Base-by-base conservation (phyloP, 53 echinoderm and acorn worm species). In the Crossaster papposus region DNA sequence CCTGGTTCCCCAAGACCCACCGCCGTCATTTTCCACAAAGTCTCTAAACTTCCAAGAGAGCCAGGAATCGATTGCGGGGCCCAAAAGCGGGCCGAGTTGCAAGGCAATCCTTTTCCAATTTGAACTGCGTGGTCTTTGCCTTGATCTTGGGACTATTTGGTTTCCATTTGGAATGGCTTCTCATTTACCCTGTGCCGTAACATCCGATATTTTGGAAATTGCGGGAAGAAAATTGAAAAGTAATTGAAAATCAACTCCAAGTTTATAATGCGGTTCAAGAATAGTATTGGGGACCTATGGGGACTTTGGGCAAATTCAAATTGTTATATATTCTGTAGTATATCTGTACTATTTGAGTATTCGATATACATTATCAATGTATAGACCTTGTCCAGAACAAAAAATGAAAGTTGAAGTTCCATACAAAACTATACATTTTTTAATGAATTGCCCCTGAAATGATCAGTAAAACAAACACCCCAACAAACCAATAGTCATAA, bases 211-310 rank as follows among this genome's bases (percentile, higher is more conserved):
- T 23, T 68, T 28, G 68, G 68, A 68, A 68, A 68, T 68, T 68
- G 68, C 4, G n/a, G 24, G 1, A 68, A 28, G 22, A 58, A 20
- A 58, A 58, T 58, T 8, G 58, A 58, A 58, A 68, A 68, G 28
- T 44, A 44, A 44, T 9, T 44, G 6, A 5, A 44, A 81, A 81
- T 81, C 81, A 81, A 81, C 32, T 55, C 35, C 20, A 36, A 55
- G 81, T 81, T 81, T n/a, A n/a, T n/a, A 81, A 81, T 81, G 28
- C 62, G 62, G 81, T 81, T 81, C 55, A 81, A 55, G 81, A 81
- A 51, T 30, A 81, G 81, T 54, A 74, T n/a, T n/a, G n/a, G 62
- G 62, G 17, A 53, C 81, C 17, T 34, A 81, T 30, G 18, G 81
- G 81, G 30, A 58, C 58, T 18, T 32, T 29, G 54, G 34, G 50